A percentile compares a stretch with the other conserved stretches of the same genome.
Evolutionary conservation across 2,113 vertebrate species (phyloP).

Genomic region (Hydropotes inermis): DNA sequence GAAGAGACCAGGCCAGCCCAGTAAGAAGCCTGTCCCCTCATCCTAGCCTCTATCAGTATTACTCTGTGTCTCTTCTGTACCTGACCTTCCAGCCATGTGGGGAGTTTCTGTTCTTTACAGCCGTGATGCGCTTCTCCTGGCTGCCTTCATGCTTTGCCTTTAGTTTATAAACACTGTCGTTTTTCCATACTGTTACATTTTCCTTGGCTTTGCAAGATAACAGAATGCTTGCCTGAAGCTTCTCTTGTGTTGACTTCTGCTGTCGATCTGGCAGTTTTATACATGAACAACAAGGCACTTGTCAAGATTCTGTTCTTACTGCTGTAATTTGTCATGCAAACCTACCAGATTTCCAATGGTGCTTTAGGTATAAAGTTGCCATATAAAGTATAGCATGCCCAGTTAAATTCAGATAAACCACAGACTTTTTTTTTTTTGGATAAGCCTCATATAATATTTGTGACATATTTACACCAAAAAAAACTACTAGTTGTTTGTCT

Average conservation of each 20-base stretch:
- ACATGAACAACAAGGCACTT: background rate
- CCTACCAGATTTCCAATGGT: background rate
- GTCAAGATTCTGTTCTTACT: background rate
- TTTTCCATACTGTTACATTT: background rate
- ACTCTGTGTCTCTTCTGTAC: background rate
- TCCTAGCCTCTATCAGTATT: conserved; percentile 6
- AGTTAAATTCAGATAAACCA: background rate
- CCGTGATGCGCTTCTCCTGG: background rate
- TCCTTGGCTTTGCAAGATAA: background rate
- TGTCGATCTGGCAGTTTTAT: background rate
- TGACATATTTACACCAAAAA: background rate
- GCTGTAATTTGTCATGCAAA: background rate
- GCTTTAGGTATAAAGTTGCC: background rate
- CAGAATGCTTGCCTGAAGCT: background rate
- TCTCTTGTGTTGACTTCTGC: background rate
- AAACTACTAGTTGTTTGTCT: background rate
- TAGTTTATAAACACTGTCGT: background rate
- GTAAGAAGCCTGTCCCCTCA: conserved; percentile 10
- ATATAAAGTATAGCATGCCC: background rate
- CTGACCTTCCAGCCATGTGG: background rate
- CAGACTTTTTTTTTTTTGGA: background rate
- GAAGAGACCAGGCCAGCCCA: background rate
- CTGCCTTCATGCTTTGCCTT: conserved; percentile 51
- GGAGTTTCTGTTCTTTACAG: conserved; percentile 39
- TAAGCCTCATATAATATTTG: background rate